phyloP scores from a whole-genome alignment of 2,888 invertebrate species.

The Amphipoea lucens region DNA sequence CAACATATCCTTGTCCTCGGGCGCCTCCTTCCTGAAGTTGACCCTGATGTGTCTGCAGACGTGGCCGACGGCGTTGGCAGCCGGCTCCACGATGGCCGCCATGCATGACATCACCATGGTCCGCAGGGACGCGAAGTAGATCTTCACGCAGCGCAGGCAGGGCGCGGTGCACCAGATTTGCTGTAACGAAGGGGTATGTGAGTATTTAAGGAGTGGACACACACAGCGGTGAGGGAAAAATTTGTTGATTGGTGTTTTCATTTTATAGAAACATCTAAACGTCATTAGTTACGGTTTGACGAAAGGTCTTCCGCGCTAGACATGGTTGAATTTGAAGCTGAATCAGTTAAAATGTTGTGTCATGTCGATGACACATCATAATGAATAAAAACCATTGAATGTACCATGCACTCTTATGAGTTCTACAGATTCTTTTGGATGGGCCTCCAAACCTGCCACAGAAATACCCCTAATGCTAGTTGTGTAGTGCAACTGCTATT shows the following conservation, averaged over 20 bases:
- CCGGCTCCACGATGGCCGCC: conserved; percentile 91
- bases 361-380: too few relatives aligned
- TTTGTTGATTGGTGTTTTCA: background rate
- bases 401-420: background rate
- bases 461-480: background rate
- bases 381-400: too few relatives aligned
- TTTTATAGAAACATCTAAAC: background rate
- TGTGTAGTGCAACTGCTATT: background rate
- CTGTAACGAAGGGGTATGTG: conserved; percentile 76
- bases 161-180: conserved; percentile 94
- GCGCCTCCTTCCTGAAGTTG: conserved; percentile 89
- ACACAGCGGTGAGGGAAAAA: background rate
- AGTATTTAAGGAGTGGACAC: background rate
- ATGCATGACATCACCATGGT: conserved; percentile 90
- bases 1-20: conserved; percentile 84
- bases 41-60: conserved; percentile 91
- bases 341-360: background rate
- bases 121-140: conserved; percentile 91
- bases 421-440: background rate
- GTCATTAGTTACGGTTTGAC: too few relatives aligned
- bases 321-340: background rate
- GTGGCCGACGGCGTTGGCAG: conserved; percentile 91
- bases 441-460: background rate
- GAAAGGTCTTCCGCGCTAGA: background rate
- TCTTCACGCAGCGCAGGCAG: conserved; percentile 92